Conservation (phyloP, 2,797 vertebrate genomes). For the Melanogrammus aeglefinus region DNA sequence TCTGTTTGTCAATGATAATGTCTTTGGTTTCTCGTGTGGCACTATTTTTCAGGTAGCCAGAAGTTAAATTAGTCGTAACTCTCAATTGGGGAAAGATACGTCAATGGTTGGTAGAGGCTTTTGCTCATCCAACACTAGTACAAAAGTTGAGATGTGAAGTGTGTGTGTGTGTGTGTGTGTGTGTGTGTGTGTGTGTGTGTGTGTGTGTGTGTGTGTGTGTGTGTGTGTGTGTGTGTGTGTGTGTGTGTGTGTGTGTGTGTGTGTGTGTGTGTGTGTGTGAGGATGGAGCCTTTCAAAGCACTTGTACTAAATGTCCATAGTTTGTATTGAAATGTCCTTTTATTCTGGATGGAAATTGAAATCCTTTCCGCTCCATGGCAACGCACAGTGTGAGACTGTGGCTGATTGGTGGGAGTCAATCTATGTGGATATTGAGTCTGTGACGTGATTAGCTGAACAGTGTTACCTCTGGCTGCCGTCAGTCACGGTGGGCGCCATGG, state of each 20-base stretch:
- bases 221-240: no score
- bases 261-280: neutral
- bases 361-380: neutral
- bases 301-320: neutral
- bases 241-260: neutral
- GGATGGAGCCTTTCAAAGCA: neutral
- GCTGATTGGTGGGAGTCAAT: neutral
- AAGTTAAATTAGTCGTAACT: neutral
- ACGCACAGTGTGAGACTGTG: neutral
- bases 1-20: neutral
- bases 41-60: neutral
- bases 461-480: conserved; percentile 75
- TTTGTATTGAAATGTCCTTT: neutral
- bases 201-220: neutral
- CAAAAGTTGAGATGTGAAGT: neutral
- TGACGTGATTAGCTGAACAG: neutral
- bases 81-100: neutral
- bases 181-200: neutral
- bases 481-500: conserved; percentile 56
- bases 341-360: neutral
- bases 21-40: neutral
- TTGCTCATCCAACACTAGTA: neutral
- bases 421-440: neutral
- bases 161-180: neutral
- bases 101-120: neutral